Percentiles rank a stretch among this genome's conserved stretches.
phyloP scores from a whole-genome alignment of 2,888 invertebrate genomes.

The Exephanes ischioxanthus region DNA sequence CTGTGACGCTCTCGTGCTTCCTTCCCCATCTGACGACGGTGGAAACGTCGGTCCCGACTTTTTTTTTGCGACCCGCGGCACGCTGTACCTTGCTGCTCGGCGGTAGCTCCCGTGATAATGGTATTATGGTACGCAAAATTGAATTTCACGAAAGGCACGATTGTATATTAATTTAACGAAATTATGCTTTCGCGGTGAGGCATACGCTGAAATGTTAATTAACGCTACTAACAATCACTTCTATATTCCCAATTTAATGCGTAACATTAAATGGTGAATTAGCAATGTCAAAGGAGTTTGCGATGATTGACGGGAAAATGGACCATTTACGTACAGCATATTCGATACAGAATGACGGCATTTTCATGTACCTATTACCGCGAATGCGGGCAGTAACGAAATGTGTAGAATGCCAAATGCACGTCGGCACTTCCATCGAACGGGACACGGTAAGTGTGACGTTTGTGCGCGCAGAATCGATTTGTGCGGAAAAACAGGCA shows the following conservation, averaged over 20 bases:
- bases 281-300: neutral
- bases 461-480: neutral
- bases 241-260: neutral
- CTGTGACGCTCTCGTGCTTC: constrained; percentile 11
- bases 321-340: neutral
- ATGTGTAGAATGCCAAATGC: constrained; percentile 1
- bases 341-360: neutral
- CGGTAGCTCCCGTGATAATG: neutral
- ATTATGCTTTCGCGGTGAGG: neutral
- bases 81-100: neutral
- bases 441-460: neutral
- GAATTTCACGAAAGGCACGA: neutral
- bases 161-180: constrained; percentile 7
- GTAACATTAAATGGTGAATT: neutral
- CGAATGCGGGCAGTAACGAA: neutral
- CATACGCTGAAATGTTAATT: neutral
- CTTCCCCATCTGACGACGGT: constrained; percentile 1
- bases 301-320: neutral
- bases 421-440: neutral
- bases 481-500: constrained; percentile 6
- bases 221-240: neutral
- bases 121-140: neutral
- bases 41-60: constrained; percentile 41
- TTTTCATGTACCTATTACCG: constrained; percentile 9
- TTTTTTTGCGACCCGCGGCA: neutral